Percentiles rank a stretch among this genome's conserved stretches.
These are phyloP conservation scores for Chamaea fasciata DNA, from an alignment of 2,113 vertebrate genomes.

Conservation along the genomic window DNA sequence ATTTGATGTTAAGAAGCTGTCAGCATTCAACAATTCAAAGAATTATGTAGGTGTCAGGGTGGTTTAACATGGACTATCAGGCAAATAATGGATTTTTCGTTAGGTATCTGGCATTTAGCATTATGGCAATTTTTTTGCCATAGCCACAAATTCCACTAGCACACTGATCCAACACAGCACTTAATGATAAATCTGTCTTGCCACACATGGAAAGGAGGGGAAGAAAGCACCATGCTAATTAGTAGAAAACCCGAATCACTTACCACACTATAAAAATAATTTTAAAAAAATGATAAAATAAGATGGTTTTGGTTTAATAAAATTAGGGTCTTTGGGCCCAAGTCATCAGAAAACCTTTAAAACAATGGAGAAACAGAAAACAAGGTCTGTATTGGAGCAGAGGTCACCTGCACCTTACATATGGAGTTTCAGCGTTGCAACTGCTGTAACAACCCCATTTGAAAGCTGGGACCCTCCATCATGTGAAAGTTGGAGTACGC, in stretches of 20 bases:
- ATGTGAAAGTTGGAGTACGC: not conserved
- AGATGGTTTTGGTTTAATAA: not conserved
- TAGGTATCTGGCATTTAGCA: not conserved
- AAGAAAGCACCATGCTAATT: not conserved
- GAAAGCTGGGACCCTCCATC: not conserved
- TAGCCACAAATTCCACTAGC: not conserved
- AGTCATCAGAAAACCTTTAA: not conserved
- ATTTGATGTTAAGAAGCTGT: not conserved
- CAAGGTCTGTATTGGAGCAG: not conserved
- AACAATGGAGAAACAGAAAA: not conserved
- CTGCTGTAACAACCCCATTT: not conserved
- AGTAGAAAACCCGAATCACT: not conserved
- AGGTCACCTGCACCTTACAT: not conserved
- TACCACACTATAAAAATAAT: not conserved
- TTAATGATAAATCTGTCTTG: not conserved
- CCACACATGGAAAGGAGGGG: not conserved
- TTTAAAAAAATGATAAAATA: not conserved
- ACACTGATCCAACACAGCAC: not conserved
- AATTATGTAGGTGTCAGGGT: not conserved
- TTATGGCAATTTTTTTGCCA: not conserved
- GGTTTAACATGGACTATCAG: not conserved
- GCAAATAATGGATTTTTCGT: not conserved
- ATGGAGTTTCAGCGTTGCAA: not conserved
- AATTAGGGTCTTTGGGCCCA: not conserved
- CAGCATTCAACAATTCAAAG: rapidly evolving